These are phyloP conservation scores for Adineta ricciae DNA, from an alignment of 2,888 invertebrate genomes.

Conservation along the genomic window DNA sequence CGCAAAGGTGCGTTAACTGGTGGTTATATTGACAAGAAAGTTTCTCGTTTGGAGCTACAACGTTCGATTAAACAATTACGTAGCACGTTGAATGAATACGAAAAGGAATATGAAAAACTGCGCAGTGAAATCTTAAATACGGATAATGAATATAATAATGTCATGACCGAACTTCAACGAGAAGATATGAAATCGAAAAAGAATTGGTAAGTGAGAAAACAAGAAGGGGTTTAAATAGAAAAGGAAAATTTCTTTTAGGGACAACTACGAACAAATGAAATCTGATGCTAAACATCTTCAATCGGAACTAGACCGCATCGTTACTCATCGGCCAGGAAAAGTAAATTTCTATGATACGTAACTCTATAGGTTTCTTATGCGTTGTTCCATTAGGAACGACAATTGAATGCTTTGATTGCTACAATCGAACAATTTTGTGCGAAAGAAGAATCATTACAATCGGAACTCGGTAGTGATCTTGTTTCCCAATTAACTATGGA, in stretches of 20 bases:
- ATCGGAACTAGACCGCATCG: constrained; percentile 80
- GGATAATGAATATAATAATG: constrained; percentile 43
- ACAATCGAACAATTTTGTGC: constrained; percentile 76
- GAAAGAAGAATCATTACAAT: constrained; percentile 76
- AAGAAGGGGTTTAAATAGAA: too few species aligned
- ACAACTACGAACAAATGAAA: constrained; percentile 88
- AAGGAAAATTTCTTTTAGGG: constrained; percentile 53
- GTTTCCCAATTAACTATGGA: constrained; percentile 80
- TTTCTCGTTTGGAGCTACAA: constrained; percentile 53
- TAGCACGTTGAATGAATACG: constrained; percentile 52
- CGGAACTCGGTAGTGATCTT: constrained; percentile 69
- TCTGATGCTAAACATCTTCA: constrained; percentile 87
- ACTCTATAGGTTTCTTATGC: too few species aligned
- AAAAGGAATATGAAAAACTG: constrained; percentile 69
- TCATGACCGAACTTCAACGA: constrained; percentile 26
- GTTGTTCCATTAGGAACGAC: background rate
- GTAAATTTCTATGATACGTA: constrained; percentile 37
- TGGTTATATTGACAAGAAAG: constrained; percentile 91
- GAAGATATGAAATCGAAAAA: constrained; percentile 23
- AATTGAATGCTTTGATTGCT: background rate
- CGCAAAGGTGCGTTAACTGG: constrained; percentile 94
- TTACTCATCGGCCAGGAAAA: constrained; percentile 77
- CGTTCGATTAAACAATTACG: constrained; percentile 34
- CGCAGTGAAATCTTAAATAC: constrained; percentile 67
- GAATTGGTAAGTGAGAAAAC: background rate